phyloP scores from a whole-genome alignment of 2,797 vertebrate species.

The Muscicapa striata region DNA sequence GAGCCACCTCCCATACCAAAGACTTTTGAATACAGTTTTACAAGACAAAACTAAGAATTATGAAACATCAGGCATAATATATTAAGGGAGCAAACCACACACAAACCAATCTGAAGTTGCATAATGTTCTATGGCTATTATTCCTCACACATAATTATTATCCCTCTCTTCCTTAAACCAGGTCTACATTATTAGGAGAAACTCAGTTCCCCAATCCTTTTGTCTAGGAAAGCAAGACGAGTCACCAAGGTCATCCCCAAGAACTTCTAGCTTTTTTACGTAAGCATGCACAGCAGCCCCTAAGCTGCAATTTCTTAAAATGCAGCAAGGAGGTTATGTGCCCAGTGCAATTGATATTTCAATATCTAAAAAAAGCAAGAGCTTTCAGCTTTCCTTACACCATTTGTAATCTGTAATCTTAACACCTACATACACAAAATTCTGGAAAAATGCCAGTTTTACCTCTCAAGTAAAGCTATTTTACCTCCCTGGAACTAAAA shows the following conservation, averaged over 20 bases:
- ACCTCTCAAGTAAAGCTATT: slow-evolving; percentile 12
- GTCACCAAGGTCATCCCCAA: not conserved
- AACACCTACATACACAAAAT: not conserved
- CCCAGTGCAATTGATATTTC: not conserved
- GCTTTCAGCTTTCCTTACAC: not conserved
- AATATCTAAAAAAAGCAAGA: not conserved
- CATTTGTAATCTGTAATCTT: not conserved
- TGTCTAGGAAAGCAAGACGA: not conserved
- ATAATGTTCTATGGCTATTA: not conserved
- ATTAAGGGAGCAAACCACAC: not conserved
- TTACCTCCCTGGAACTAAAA: slow-evolving; percentile 18
- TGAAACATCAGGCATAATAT: not conserved
- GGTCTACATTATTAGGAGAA: not conserved
- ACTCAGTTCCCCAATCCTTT: not conserved
- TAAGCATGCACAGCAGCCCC: not conserved
- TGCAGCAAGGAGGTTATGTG: not conserved
- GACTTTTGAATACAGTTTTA: not conserved
- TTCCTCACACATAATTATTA: not conserved
- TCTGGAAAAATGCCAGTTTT: slow-evolving; percentile 4
- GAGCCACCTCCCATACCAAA: not conserved
- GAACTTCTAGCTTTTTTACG: not conserved
- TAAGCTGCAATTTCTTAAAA: not conserved
- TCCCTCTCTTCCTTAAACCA: not conserved
- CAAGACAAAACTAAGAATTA: not conserved
- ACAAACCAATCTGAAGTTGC: not conserved